A percentile compares a stretch with the other conserved stretches of the same genome.
Conservation (phyloP, 2,797 vertebrate genomes). For the Stomatorhinus walkeri region DNA sequence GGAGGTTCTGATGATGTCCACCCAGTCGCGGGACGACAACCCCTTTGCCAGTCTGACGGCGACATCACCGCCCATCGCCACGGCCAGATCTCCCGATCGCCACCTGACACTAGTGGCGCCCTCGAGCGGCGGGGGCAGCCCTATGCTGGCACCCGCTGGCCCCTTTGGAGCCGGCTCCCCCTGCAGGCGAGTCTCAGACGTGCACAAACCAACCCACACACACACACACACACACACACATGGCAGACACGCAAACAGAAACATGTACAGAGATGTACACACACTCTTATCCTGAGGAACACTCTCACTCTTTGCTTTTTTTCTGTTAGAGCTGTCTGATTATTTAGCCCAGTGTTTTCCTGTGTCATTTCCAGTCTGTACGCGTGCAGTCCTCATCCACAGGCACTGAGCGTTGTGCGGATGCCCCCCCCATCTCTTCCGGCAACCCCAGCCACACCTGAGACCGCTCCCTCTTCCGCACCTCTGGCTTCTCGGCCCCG, state of each 20-base stretch:
- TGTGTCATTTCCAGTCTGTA: constrained; percentile 82
- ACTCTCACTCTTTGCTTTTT: background rate
- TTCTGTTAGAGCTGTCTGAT: background rate
- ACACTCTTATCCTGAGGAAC: background rate
- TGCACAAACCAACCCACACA: background rate
- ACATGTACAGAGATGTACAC: background rate
- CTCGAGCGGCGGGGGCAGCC: constrained; percentile 80
- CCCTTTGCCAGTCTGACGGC: constrained; percentile 95
- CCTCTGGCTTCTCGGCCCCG: constrained; percentile 53
- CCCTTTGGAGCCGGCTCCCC: constrained; percentile 88
- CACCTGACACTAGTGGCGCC: constrained; percentile 74
- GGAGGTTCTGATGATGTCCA: constrained; percentile 98
- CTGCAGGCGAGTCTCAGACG: constrained; percentile 77
- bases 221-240: background rate
- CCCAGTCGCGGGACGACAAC: constrained; percentile 86
- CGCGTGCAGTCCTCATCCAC: constrained; percentile 79
- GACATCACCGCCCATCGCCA: constrained; percentile 87
- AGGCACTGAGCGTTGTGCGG: constrained; percentile 63
- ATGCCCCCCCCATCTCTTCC: constrained; percentile 59
- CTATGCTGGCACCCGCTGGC: constrained; percentile 77
- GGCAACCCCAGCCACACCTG: constrained; percentile 42
- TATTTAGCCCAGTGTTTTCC: constrained; percentile 31
- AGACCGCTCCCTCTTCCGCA: constrained; percentile 42
- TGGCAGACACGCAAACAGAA: background rate
- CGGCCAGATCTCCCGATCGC: constrained; percentile 84